These are phyloP conservation scores for Drosophila nr. perissopoda DNA, from an alignment of 2,888 invertebrate genomes.

Conservation along the genomic window DNA sequence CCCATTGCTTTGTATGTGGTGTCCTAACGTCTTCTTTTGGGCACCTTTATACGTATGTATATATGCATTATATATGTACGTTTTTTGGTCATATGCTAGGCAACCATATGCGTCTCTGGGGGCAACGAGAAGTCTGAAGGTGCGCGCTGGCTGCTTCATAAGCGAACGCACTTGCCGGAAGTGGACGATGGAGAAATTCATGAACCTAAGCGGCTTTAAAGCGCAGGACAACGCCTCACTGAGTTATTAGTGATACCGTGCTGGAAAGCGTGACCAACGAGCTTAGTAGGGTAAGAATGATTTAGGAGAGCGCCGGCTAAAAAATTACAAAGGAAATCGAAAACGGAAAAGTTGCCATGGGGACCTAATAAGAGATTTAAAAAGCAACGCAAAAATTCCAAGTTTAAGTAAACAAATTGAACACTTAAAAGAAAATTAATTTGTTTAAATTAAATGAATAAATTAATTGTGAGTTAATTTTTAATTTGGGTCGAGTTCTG, in stretches of 20 bases:
- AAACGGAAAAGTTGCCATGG: slow-evolving; percentile 19
- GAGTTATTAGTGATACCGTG: slow-evolving; percentile 45
- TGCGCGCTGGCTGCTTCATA: slow-evolving; percentile 68
- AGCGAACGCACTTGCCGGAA: slow-evolving; percentile 49
- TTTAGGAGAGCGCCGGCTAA: slow-evolving; percentile 28
- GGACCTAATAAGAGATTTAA: slow-evolving; percentile 12
- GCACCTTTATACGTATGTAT: slow-evolving; percentile 12
- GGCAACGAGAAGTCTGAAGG: slow-evolving; percentile 55
- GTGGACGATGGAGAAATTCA: slow-evolving; percentile 55
- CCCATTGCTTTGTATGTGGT: slow-evolving; percentile 59
- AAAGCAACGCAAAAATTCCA: background rate
- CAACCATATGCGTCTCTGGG: slow-evolving; percentile 45
- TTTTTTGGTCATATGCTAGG: slow-evolving; percentile 56
- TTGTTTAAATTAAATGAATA: background rate
- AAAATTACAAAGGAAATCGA: slow-evolving; percentile 35
- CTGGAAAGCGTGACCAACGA: slow-evolving; percentile 52
- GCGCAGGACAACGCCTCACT: slow-evolving; percentile 49
- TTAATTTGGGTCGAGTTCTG: background rate
- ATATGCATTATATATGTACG: slow-evolving; percentile 1
- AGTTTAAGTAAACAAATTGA: background rate
- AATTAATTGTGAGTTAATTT: background rate
- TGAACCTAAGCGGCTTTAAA: slow-evolving; percentile 70
- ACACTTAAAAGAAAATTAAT: background rate
- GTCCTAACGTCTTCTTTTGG: slow-evolving; percentile 50
- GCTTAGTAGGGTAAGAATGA: slow-evolving; percentile 57